Conservation (phyloP, 92 coral and sea anemone genomes). For the Paragorgia papillata region DNA sequence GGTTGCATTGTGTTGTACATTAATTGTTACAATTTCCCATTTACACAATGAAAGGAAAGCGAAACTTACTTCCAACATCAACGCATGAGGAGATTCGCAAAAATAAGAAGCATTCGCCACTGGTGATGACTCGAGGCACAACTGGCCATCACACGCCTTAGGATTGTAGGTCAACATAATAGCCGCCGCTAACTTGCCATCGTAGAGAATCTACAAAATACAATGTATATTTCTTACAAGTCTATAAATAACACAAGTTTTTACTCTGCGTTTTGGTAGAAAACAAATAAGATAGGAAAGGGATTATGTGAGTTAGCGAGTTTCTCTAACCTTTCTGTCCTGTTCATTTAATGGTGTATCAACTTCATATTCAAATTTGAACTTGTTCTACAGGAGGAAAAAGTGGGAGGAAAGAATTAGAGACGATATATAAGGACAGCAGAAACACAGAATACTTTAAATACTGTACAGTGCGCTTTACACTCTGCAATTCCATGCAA, state of each 20-base stretch:
- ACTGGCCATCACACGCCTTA: conserved; percentile 94
- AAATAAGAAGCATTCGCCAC: conserved; percentile 87
- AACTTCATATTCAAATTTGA: conserved; percentile 88
- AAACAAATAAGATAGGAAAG: too few relatives aligned
- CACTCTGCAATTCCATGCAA: too few relatives aligned
- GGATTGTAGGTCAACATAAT: conserved; percentile 99
- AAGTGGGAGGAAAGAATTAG: not conserved
- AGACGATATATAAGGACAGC: too few relatives aligned
- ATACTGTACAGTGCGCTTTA: too few relatives aligned
- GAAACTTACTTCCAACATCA: conserved; percentile 89
- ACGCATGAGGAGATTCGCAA: conserved; percentile 97
- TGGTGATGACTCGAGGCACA: conserved; percentile 97
- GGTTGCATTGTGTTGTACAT: too few relatives aligned
- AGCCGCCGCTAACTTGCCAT: conserved; percentile 78
- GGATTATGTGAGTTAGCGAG: too few relatives aligned
- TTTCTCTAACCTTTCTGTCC: conserved; percentile 79
- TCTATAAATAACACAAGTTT: not conserved
- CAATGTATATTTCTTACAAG: not conserved
- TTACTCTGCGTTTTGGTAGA: too few relatives aligned
- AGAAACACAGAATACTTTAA: too few relatives aligned
- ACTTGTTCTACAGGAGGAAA: conserved; percentile 74
- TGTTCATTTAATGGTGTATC: conserved; percentile 90
- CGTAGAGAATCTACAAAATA: conserved; percentile 73
- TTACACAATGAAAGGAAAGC: not conserved
- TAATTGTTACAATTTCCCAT: too few relatives aligned